Evolutionary conservation across 2,797 vertebrate species (phyloP).

Genomic region (Myotis myotis): DNA sequence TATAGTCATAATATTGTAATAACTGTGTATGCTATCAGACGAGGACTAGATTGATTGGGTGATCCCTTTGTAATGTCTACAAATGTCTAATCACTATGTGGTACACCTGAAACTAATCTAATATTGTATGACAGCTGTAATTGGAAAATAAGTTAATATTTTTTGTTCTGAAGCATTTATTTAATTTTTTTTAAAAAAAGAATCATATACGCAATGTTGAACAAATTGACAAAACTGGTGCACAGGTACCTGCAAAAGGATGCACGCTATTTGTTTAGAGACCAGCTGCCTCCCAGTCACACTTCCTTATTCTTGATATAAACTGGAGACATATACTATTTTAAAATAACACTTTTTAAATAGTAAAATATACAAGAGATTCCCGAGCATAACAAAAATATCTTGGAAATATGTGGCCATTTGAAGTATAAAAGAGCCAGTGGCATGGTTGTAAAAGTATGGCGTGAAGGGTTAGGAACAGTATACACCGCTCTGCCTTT

Average conservation of each 20-base stretch:
- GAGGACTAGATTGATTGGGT: background rate
- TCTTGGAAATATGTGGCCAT: conserved; percentile 84
- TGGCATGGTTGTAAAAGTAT: background rate
- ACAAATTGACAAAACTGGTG: conserved; percentile 79
- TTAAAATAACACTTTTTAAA: conserved; percentile 84
- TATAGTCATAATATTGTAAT: background rate
- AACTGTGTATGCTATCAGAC: background rate
- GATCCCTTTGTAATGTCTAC: background rate
- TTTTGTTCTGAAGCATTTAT: conserved; percentile 46
- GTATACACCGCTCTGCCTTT: too few species aligned
- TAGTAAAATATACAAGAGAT: conserved; percentile 85
- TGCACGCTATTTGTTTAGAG: conserved; percentile 70
- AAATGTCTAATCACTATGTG: background rate
- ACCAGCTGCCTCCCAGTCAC: conserved; percentile 78
- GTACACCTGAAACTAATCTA: background rate
- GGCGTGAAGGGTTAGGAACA: too few species aligned
- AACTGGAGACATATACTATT: conserved; percentile 77
- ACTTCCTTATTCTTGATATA: conserved; percentile 76
- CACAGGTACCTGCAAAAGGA: conserved; percentile 77
- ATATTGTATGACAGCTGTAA: background rate
- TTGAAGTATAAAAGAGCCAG: conserved; percentile 85
- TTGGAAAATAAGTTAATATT: background rate
- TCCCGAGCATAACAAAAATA: conserved; percentile 87
- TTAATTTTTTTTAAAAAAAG: background rate
- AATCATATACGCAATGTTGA: conserved; percentile 65